Conservation (phyloP, 35 echinoderm and acorn worm genomes). For the Patiria miniata region DNA sequence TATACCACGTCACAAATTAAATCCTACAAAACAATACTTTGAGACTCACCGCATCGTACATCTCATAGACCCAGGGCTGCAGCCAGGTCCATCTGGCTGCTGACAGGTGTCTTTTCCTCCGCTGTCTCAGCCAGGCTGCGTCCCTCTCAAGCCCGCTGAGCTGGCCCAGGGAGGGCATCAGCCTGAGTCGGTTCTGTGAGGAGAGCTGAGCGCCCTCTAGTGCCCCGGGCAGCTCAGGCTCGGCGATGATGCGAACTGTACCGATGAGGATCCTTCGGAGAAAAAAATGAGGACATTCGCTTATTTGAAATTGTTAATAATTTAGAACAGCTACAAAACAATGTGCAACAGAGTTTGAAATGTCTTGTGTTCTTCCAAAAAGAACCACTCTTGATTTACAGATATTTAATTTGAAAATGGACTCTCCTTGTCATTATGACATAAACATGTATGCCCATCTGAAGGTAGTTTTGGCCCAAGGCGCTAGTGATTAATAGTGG, state of each 20-base stretch:
- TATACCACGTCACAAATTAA: neutral
- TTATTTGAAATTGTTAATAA: too few relatives aligned
- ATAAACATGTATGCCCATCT: too few relatives aligned
- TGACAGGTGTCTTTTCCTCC: slow-evolving; percentile 64
- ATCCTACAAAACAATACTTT: neutral
- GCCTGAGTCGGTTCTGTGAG: slow-evolving; percentile 55
- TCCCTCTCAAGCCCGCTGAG: slow-evolving; percentile 24
- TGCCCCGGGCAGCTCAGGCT: slow-evolving; percentile 53
- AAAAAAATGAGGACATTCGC: neutral
- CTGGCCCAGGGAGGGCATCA: neutral
- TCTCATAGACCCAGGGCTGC: slow-evolving; percentile 91
- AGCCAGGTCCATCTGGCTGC: slow-evolving; percentile 72
- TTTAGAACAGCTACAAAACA: too few relatives aligned
- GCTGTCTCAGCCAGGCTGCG: slow-evolving; percentile 50
- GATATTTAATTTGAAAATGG: too few relatives aligned
- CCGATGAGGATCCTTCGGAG: slow-evolving; percentile 75
- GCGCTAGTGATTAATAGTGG: too few relatives aligned
- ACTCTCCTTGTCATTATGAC: too few relatives aligned
- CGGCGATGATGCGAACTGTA: slow-evolving; percentile 80
- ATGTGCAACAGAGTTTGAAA: too few relatives aligned
- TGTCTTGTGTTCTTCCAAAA: neutral
- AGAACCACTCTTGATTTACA: too few relatives aligned
- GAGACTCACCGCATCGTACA: slow-evolving; percentile 93
- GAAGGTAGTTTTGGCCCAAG: too few relatives aligned
- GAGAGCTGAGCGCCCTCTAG: slow-evolving; percentile 47